phyloP scores from a whole-genome alignment of 2,113 vertebrate species.

The Octodon degus region DNA sequence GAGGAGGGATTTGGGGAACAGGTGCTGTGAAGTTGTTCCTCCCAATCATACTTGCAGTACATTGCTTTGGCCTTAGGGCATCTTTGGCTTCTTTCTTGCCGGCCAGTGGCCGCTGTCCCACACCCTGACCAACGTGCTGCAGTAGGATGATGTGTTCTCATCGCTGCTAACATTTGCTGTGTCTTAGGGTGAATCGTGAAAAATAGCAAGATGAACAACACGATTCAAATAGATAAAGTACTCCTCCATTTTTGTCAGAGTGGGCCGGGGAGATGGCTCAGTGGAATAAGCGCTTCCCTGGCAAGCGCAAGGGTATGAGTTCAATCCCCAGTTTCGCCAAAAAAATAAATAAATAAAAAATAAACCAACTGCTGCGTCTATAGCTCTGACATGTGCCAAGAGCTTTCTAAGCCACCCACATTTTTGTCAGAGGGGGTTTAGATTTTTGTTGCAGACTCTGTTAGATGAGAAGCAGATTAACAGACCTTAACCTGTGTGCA shows the following conservation, averaged over 20 bases:
- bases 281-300: too few species aligned
- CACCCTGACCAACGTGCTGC: neutral
- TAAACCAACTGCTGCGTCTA: too few species aligned
- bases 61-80: neutral
- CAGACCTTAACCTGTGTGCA: neutral
- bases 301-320: too few species aligned
- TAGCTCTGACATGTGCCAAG: too few species aligned
- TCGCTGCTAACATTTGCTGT: neutral
- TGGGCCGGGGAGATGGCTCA: too few species aligned
- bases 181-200: neutral
- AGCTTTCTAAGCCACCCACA: too few species aligned
- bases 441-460: constrained; percentile 15
- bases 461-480: neutral
- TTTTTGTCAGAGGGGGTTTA: neutral
- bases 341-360: too few species aligned
- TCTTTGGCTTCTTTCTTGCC: neutral
- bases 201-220: constrained; percentile 12
- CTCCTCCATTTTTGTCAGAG: neutral
- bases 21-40: neutral
- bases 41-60: neutral
- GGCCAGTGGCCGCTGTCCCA: neutral
- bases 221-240: constrained; percentile 3
- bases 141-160: neutral
- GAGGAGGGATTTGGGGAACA: neutral
- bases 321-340: too few species aligned